Evolutionary conservation across 2,113 vertebrate species (phyloP).

Genomic region (Stomatorhinus ivindoensis): DNA sequence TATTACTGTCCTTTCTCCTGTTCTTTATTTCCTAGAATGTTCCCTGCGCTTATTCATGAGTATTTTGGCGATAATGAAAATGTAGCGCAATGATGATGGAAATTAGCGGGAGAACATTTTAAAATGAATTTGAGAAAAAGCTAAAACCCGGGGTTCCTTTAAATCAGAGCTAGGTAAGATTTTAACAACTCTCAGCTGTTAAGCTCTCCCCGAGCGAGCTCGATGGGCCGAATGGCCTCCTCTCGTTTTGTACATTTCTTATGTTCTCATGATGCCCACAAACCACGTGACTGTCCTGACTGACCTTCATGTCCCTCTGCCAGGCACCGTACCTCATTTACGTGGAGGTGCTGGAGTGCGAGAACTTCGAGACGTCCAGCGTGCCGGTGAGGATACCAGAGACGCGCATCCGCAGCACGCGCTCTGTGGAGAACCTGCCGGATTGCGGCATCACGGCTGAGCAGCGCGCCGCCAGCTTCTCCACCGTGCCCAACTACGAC

Average conservation of each 20-base stretch:
- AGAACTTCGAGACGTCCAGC: constrained; percentile 84
- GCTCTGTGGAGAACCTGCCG: constrained; percentile 89
- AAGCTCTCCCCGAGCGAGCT: too few relatives aligned
- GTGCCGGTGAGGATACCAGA: constrained; percentile 85
- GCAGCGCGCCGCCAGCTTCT: constrained; percentile 79
- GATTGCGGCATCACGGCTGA: constrained; percentile 77
- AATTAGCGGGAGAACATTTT: too few relatives aligned
- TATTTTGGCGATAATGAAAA: background rate
- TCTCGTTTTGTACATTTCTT: too few relatives aligned
- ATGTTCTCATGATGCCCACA: background rate
- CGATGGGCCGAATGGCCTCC: too few relatives aligned
- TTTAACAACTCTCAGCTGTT: too few relatives aligned
- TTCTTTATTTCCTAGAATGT: background rate
- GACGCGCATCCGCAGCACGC: constrained; percentile 86
- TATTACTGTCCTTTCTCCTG: background rate
- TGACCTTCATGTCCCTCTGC: background rate
- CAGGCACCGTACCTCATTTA: constrained; percentile 95
- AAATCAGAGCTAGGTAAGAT: too few relatives aligned
- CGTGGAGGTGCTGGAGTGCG: constrained; percentile 91
- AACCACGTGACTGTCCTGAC: background rate
- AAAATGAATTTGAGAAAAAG: too few relatives aligned
- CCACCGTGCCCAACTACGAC: constrained; percentile 86
- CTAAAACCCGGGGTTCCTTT: too few relatives aligned
- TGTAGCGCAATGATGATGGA: background rate
- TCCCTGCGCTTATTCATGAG: background rate